phyloP scores from a whole-genome alignment of 1,140 invertebrate species.

The Conus betulinus region DNA sequence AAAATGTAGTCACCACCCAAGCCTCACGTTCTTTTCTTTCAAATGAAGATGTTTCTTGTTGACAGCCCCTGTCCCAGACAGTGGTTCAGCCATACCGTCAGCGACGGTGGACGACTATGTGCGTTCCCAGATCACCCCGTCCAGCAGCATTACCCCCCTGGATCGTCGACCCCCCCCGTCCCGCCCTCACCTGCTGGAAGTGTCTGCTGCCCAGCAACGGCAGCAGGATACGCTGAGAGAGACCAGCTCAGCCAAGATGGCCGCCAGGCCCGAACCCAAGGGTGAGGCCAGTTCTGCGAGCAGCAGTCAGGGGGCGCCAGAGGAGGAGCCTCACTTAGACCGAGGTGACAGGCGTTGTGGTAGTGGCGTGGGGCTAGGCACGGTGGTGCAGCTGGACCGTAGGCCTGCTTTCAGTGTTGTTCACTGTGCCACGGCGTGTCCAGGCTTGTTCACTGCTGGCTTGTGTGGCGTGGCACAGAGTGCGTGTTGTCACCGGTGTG shows the following conservation, averaged over 20 bases:
- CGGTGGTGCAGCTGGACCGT: too few species aligned
- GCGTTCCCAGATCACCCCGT: constrained; percentile 45
- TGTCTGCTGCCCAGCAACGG: constrained; percentile 66
- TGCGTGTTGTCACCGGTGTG: too few species aligned
- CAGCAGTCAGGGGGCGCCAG: too few species aligned
- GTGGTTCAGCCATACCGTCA: not conserved
- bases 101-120: constrained; percentile 56
- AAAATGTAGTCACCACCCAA: too few species aligned
- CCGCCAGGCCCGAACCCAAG: not conserved
- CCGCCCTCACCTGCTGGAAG: constrained; percentile 63
- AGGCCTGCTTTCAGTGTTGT: too few species aligned
- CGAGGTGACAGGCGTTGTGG: too few species aligned
- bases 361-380: too few species aligned
- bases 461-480: too few species aligned
- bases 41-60: not conserved
- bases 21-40: not conserved
- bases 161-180: constrained; percentile 48
- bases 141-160: constrained; percentile 41
- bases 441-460: too few species aligned
- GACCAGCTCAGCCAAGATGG: not conserved
- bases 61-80: constrained; percentile 26
- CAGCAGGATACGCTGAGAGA: constrained; percentile 61
- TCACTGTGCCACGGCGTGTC: too few species aligned
- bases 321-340: too few species aligned
- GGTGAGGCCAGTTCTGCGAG: not conserved